These are phyloP conservation scores for Cremastobaeus sp. DNA, from an alignment of 2,888 invertebrate genomes.

Conservation along the genomic window DNA sequence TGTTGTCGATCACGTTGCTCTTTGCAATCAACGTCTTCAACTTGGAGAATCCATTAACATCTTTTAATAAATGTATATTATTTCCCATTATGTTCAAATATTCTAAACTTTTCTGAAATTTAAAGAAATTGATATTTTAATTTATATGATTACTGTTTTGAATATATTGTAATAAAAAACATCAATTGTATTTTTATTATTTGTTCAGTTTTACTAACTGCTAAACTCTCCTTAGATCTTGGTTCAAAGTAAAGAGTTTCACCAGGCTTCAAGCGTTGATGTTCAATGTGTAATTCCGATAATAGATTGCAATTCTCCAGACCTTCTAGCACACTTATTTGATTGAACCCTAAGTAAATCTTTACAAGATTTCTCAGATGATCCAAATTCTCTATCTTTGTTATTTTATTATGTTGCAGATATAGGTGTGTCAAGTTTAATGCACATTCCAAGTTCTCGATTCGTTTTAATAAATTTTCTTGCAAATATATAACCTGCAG, in stretches of 20 bases:
- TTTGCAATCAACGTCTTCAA: too few relatives aligned
- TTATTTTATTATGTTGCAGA: slow-evolving; percentile 88
- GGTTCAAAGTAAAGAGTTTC: slow-evolving; percentile 85
- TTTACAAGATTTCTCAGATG: slow-evolving; percentile 84
- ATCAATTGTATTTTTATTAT: too few relatives aligned
- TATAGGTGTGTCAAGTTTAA: slow-evolving; percentile 84
- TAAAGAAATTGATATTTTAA: slow-evolving; percentile 13
- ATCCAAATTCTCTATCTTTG: slow-evolving; percentile 84
- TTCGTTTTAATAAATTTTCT: slow-evolving; percentile 87
- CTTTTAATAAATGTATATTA: too few relatives aligned
- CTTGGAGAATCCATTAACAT: too few relatives aligned
- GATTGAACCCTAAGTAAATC: slow-evolving; percentile 86
- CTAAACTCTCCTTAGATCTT: slow-evolving; percentile 80
- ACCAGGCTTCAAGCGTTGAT: slow-evolving; percentile 81
- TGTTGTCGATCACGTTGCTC: too few relatives aligned
- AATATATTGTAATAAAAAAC: neutral
- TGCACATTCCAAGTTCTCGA: slow-evolving; percentile 85
- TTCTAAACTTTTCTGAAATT: slow-evolving; percentile 80
- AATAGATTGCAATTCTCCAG: slow-evolving; percentile 81
- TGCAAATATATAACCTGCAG: slow-evolving; percentile 87
- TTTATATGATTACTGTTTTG: neutral
- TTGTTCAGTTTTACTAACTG: slow-evolving; percentile 76
- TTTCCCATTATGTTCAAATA: slow-evolving; percentile 83
- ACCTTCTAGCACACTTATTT: slow-evolving; percentile 85
- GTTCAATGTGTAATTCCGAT: slow-evolving; percentile 84